Percentiles rank a stretch among this genome's conserved stretches.
Evolutionary conservation across 2,888 invertebrate genomes (phyloP).

Genomic region (Melitaea athalia): DNA sequence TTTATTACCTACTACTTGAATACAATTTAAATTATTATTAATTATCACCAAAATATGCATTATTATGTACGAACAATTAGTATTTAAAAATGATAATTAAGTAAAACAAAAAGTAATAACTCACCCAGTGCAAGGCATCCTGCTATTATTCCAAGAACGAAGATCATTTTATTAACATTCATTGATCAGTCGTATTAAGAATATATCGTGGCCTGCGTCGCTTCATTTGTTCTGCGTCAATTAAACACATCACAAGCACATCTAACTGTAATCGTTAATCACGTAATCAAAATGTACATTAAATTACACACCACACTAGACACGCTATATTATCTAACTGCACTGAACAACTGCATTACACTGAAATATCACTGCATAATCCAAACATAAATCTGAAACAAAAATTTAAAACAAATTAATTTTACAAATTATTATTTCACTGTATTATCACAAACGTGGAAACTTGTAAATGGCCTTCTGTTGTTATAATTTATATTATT

Average conservation of each 20-base stretch:
- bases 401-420: constrained; percentile 15
- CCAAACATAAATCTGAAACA: constrained; percentile 48
- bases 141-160: constrained; percentile 35
- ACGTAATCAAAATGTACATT: constrained; percentile 4
- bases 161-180: constrained; percentile 57
- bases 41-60: too few species aligned
- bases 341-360: not conserved
- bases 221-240: constrained; percentile 66
- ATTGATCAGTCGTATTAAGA: constrained; percentile 51
- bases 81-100: too few species aligned
- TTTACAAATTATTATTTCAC: not conserved
- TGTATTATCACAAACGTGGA: not conserved
- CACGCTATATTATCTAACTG: not conserved
- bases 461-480: too few species aligned
- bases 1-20: too few species aligned
- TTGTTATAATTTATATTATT: too few species aligned
- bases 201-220: constrained; percentile 55
- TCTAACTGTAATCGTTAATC: constrained; percentile 8
- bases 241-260: constrained; percentile 52
- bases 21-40: too few species aligned
- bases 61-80: too few species aligned
- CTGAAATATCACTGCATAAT: constrained; percentile 41
- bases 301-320: constrained; percentile 14
- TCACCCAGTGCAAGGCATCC: constrained; percentile 43
- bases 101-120: constrained; percentile 12